phyloP scores from a whole-genome alignment of 2,113 vertebrate genomes.

The Melanerpes aurifrons region DNA sequence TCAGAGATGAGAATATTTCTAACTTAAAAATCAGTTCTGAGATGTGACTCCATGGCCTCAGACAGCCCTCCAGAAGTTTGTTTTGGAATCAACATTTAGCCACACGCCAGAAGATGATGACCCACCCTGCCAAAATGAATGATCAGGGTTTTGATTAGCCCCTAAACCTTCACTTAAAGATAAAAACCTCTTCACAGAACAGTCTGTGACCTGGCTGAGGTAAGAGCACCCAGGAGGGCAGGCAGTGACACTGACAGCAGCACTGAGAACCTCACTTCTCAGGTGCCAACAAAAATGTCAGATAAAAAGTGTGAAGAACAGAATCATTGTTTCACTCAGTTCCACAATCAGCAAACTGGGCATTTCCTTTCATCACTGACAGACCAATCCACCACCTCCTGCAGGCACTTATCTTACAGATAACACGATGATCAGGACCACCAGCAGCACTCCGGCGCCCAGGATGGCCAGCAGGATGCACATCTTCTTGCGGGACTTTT shows the following conservation, averaged over 20 bases:
- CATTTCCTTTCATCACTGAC: slow-evolving; percentile 45
- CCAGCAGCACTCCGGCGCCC: slow-evolving; percentile 71
- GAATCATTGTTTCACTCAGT: slow-evolving; percentile 50
- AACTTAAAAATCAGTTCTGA: slow-evolving; percentile 26
- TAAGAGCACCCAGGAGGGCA: not conserved
- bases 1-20: not conserved
- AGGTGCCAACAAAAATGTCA: slow-evolving; percentile 12
- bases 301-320: slow-evolving; percentile 35
- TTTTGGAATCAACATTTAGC: slow-evolving; percentile 34
- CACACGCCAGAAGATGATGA: not conserved
- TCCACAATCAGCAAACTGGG: slow-evolving; percentile 55
- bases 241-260: not conserved
- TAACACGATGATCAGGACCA: slow-evolving; percentile 85
- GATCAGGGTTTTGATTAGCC: not conserved
- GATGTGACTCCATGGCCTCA: not conserved
- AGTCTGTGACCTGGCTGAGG: not conserved
- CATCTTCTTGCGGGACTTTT: slow-evolving; percentile 93
- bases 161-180: not conserved
- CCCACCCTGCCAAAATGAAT: not conserved
- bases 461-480: slow-evolving; percentile 87
- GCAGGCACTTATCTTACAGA: not conserved
- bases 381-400: not conserved
- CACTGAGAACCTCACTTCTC: not conserved
- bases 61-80: slow-evolving; percentile 9
- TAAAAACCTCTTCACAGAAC: not conserved